phyloP scores from a whole-genome alignment of 2,113 vertebrate genomes.

The Pao palembangensis region DNA sequence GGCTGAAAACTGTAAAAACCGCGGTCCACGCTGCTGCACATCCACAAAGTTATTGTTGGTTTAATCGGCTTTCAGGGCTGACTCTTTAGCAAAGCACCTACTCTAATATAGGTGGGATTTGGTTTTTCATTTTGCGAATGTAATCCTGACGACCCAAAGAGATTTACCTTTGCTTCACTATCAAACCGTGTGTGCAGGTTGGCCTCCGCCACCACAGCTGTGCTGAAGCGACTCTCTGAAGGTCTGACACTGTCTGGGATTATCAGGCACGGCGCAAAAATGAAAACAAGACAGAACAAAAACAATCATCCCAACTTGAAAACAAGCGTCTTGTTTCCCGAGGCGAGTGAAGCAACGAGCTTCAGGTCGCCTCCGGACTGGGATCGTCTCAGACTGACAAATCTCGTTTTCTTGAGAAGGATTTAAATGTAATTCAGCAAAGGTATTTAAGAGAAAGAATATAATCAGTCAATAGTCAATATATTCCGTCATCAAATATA shows the following conservation, averaged over 20 bases:
- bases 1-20: background rate
- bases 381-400: background rate
- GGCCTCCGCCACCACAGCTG: constrained; percentile 28
- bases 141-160: constrained; percentile 61
- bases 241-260: constrained; percentile 47
- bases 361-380: background rate
- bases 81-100: constrained; percentile 42
- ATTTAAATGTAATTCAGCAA: too few relatives aligned
- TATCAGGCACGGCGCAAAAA: constrained; percentile 36
- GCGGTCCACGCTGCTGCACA: background rate
- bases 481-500: too few relatives aligned
- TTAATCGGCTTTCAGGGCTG: constrained; percentile 21
- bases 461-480: too few relatives aligned
- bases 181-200: constrained; percentile 15
- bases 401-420: too few relatives aligned
- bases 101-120: constrained; percentile 24
- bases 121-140: constrained; percentile 25
- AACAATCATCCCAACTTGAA: constrained; percentile 59
- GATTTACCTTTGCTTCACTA: constrained; percentile 49
- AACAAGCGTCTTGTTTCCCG: constrained; percentile 25
- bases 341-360: background rate
- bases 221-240: constrained; percentile 31
- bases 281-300: constrained; percentile 37
- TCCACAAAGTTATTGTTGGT: background rate
- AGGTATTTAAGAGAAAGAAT: too few relatives aligned